These are phyloP conservation scores for Hydrocynus forskahlii DNA, from an alignment of 2,797 vertebrate genomes.

Conservation along the genomic window DNA sequence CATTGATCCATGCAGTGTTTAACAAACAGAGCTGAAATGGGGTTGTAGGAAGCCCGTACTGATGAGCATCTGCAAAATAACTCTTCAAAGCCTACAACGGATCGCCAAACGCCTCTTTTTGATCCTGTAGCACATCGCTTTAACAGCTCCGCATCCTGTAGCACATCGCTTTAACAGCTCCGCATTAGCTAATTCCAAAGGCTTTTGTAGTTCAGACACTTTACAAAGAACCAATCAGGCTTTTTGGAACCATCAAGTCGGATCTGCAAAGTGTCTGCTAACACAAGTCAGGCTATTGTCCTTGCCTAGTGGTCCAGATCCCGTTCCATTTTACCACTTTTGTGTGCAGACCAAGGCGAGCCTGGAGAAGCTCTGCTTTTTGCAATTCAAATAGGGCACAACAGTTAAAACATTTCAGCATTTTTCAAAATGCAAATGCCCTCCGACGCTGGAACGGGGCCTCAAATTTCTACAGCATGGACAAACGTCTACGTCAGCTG, in stretches of 20 bases:
- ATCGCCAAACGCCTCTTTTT: background rate
- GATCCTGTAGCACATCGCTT: background rate
- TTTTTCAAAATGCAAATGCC: slow-evolving; percentile 18
- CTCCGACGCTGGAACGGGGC: background rate
- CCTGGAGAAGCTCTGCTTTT: background rate
- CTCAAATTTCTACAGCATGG: background rate
- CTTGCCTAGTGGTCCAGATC: background rate
- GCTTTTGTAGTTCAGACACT: background rate
- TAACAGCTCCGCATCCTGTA: background rate
- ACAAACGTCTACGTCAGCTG: background rate
- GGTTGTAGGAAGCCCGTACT: slow-evolving; percentile 18
- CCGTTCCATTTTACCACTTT: background rate
- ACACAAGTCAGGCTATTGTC: background rate
- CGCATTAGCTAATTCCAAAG: background rate
- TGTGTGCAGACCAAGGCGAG: background rate
- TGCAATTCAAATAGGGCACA: slow-evolving; percentile 14
- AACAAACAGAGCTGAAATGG: slow-evolving; percentile 32
- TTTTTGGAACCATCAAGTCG: too few relatives aligned
- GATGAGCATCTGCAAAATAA: slow-evolving; percentile 13
- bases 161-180: background rate
- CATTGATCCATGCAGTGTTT: slow-evolving; percentile 34
- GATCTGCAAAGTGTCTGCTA: too few relatives aligned
- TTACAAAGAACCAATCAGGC: background rate
- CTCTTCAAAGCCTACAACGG: background rate
- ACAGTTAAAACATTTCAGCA: slow-evolving; percentile 4